These are phyloP conservation scores for Bergia sp. DNA, from an alignment of 92 coral and sea anemone species.

Conservation along the genomic window DNA sequence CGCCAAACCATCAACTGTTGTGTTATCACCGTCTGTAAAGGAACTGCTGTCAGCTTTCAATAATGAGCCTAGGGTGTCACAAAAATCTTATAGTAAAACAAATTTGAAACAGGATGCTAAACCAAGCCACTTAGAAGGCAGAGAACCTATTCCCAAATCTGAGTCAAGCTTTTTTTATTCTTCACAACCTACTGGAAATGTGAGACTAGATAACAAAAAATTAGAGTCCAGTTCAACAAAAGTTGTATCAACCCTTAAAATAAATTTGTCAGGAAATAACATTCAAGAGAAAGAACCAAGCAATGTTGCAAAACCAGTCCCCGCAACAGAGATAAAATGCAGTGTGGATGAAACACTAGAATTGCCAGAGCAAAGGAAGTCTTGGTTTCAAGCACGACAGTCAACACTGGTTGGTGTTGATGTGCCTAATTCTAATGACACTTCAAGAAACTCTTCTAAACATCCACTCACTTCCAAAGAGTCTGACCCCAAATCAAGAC, in stretches of 20 bases:
- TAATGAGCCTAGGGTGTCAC: neutral
- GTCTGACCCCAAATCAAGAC: neutral
- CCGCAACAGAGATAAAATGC: neutral
- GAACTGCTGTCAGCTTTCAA: slow-evolving; percentile 21
- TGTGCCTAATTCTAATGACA: neutral
- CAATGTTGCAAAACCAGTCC: neutral
- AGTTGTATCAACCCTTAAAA: slow-evolving; percentile 29
- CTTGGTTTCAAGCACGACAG: neutral
- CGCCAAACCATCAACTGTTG: slow-evolving; percentile 24
- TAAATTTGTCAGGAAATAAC: slow-evolving; percentile 20
- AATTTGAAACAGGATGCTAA: slow-evolving; percentile 8
- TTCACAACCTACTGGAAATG: neutral
- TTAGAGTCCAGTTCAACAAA: slow-evolving; percentile 7
- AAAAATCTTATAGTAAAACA: neutral
- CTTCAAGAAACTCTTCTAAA: neutral
- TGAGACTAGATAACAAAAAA: neutral
- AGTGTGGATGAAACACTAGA: slow-evolving; percentile 9
- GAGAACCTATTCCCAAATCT: slow-evolving; percentile 5
- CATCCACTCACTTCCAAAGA: neutral
- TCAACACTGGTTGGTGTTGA: neutral
- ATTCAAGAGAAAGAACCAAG: neutral
- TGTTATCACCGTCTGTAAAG: slow-evolving; percentile 33
- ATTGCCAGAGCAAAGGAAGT: neutral
- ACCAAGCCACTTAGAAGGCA: neutral
- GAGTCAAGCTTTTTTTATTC: slow-evolving; percentile 9